Percentiles rank a stretch among this genome's conserved stretches.
Evolutionary conservation across 2,888 invertebrate genomes (phyloP).

Genomic region (Meghimatium bilineatum): DNA sequence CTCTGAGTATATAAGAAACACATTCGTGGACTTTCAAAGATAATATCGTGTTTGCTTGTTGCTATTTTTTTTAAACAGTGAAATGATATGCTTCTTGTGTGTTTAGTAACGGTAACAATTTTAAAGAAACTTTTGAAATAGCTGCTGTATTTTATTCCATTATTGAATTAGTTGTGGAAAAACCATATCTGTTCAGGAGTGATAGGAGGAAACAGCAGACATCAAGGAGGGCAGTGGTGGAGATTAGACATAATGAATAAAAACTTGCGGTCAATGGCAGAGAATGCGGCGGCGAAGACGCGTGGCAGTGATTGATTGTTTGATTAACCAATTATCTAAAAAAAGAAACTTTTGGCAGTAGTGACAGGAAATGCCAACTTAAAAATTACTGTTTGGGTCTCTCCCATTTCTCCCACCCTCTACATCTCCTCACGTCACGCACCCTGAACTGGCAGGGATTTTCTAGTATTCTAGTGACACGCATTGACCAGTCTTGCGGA

Average conservation of each 20-base stretch:
- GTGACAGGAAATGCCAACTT: neutral
- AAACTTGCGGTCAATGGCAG: neutral
- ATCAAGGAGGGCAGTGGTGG: neutral
- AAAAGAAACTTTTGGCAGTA: neutral
- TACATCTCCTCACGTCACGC: neutral
- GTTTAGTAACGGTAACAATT: too few species aligned
- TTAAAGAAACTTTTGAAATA: too few species aligned
- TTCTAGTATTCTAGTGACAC: conserved; percentile 7
- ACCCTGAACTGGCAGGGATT: neutral
- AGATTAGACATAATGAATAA: neutral
- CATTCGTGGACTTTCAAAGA: too few species aligned
- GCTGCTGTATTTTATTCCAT: too few species aligned
- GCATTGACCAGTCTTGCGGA: neutral
- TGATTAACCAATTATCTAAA: neutral
- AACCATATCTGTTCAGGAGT: too few species aligned
- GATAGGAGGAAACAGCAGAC: neutral
- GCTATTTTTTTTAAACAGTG: too few species aligned
- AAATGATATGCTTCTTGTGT: too few species aligned
- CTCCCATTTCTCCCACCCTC: neutral
- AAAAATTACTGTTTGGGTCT: neutral
- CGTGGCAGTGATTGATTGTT: neutral
- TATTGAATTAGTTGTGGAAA: too few species aligned
- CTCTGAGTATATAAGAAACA: too few species aligned
- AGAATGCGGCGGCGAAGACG: neutral
- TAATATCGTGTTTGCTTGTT: too few species aligned